Evolutionary conservation across 2,888 invertebrate species (phyloP), one percentile per base, ranked within the genome.

Genomic region (Drosophila emarginata): DNA sequence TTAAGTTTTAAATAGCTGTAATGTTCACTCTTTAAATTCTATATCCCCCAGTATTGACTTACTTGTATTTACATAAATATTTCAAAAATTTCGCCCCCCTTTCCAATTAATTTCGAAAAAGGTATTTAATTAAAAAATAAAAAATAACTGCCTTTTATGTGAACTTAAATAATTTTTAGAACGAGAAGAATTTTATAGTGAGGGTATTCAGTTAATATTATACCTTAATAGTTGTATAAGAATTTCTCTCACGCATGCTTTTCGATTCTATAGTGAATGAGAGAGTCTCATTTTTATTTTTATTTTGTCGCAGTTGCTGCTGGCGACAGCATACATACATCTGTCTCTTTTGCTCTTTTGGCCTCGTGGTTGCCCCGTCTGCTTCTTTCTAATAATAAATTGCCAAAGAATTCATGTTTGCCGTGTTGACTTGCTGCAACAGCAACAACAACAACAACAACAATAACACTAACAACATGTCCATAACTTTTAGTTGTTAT

Each of bases 361-460:
- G 76, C 81, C 78, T 87, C 80, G 87, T 32, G 32, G 1, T 32
- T 32, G 51, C 73, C 58, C 58, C 76, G 79, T 71, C 74, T 80
- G 84, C 68, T 67, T 76, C 78, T 74, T 78, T 84, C 87, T 87
- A 87, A 82, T 82, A 82, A 82, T 87, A 82, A 82, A 84, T 81
- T 81, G 85, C 79, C 70, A 74, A 84, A 74, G 85, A 81, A 87
- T 81, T 87, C 78, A 76, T 80, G 77, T 74, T 80, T 76, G 72
- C 62, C 69, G 76, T 65, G 32, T 23, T 45, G 57, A 39, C 57
- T 71, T 53, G 32, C 45, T 65, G 77, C 72, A 65, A 72, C 78
- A 64, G 62, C 79, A 59, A 15, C 76, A 67, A 58, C 61, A 62
- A 23, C 52, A 68, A n/a, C 23, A 70, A 60, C 53, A 66, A 62